These are phyloP conservation scores for Pangasianodon hypophthalmus DNA, from an alignment of 2,113 vertebrate genomes.

Conservation along the genomic window DNA sequence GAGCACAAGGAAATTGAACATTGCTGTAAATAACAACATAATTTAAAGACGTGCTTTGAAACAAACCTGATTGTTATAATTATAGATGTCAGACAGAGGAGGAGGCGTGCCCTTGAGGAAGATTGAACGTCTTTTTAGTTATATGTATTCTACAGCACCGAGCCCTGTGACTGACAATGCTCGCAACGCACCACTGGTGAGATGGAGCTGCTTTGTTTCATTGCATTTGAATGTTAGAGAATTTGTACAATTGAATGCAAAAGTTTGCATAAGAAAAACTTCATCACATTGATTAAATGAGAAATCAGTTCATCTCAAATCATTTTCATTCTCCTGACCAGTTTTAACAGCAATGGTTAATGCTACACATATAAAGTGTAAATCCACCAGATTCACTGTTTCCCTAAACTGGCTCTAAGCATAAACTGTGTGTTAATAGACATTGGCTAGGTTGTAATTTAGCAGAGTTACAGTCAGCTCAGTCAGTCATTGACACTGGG, in stretches of 20 bases:
- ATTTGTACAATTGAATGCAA: neutral
- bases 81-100: slow-evolving; percentile 91
- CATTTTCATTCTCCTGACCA: neutral
- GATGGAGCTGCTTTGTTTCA: slow-evolving; percentile 8
- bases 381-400: neutral
- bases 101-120: slow-evolving; percentile 92
- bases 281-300: neutral
- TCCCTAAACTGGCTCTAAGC: neutral
- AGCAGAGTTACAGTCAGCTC: slow-evolving; percentile 48
- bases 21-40: neutral
- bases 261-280: neutral
- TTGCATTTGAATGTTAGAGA: neutral
- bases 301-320: neutral
- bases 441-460: slow-evolving; percentile 44
- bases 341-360: neutral
- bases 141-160: slow-evolving; percentile 95
- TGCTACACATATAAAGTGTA: neutral
- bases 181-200: slow-evolving; percentile 91
- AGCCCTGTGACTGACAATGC: slow-evolving; percentile 81
- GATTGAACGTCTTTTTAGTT: slow-evolving; percentile 92
- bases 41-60: neutral
- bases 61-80: neutral
- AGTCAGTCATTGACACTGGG: slow-evolving; percentile 26
- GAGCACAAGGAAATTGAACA: neutral
- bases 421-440: slow-evolving; percentile 1